Evolutionary conservation across 2,113 vertebrate genomes (phyloP).

Genomic region (Potamarius usumacintae): DNA sequence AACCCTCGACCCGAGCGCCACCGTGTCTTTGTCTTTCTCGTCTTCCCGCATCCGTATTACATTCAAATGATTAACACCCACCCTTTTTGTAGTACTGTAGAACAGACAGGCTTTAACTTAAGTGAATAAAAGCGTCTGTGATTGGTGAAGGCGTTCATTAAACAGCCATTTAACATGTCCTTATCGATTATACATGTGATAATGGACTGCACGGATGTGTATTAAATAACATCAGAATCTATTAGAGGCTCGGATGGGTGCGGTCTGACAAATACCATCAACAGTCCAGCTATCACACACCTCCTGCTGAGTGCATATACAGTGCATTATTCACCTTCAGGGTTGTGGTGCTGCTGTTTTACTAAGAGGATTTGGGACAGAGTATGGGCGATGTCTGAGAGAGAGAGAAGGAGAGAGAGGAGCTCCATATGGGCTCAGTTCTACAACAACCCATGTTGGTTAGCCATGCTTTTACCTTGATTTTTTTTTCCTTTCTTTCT

Average conservation of each 20-base stretch:
- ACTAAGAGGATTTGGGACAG: conserved; percentile 39
- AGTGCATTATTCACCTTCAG: conserved; percentile 36
- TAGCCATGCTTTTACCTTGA: conserved; percentile 1
- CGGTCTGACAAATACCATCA: conserved; percentile 10
- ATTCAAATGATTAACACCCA: conserved; percentile 6
- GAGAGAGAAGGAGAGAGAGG: conserved; percentile 44
- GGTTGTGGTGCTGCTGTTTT: conserved; percentile 32
- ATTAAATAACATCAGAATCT: conserved; percentile 24
- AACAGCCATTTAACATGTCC: conserved; percentile 19
- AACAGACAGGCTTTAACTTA: conserved; percentile 28
- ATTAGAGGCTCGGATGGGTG: neutral
- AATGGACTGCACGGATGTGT: conserved; percentile 33
- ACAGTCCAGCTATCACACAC: conserved; percentile 19
- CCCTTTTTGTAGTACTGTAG: conserved; percentile 1
- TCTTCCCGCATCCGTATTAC: conserved; percentile 16
- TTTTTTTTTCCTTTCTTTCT: conserved; percentile 8
- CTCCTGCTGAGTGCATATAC: conserved; percentile 4
- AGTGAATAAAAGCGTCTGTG: conserved; percentile 35
- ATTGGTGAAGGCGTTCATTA: conserved; percentile 28
- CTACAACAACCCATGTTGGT: neutral
- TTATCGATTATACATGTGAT: conserved; percentile 34
- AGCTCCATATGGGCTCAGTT: conserved; percentile 56
- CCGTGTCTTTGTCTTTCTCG: conserved; percentile 8
- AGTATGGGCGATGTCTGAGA: conserved; percentile 37
- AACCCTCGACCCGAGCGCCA: neutral